phyloP scores from a whole-genome alignment of 2,888 invertebrate species.

The Spilarctia lutea region DNA sequence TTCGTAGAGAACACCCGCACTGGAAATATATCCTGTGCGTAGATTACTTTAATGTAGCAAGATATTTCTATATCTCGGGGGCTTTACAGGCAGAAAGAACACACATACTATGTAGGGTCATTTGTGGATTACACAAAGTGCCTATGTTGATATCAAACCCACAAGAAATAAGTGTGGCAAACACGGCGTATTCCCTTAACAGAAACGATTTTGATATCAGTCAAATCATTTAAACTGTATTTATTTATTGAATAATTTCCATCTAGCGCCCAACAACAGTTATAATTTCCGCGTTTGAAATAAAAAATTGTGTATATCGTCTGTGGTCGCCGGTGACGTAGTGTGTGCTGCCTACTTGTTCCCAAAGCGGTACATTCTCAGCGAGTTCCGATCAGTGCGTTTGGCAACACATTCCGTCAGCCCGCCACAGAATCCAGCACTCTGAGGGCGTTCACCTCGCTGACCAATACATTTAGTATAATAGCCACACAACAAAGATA shows the following conservation, averaged over 20 bases:
- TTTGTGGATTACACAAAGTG: too few relatives aligned
- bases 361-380: conserved; percentile 69
- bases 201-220: conserved; percentile 11
- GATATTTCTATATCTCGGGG: too few relatives aligned
- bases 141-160: too few relatives aligned
- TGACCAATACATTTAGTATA: conserved; percentile 54
- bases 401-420: conserved; percentile 83
- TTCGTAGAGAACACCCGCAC: too few relatives aligned
- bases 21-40: too few relatives aligned
- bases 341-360: conserved; percentile 62
- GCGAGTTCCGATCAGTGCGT: conserved; percentile 80
- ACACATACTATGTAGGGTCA: too few relatives aligned
- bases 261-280: conserved; percentile 16
- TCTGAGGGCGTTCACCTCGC: conserved; percentile 74
- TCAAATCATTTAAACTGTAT: conserved; percentile 12
- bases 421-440: conserved; percentile 71
- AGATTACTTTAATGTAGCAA: too few relatives aligned
- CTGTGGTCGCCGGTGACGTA: conserved; percentile 32
- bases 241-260: conserved; percentile 19
- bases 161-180: too few relatives aligned
- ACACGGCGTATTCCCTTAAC: conserved; percentile 3
- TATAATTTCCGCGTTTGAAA: conserved; percentile 31
- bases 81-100: too few relatives aligned
- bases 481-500: conserved; percentile 43
- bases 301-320: conserved; percentile 29